A percentile compares a stretch with the other conserved stretches of the same genome.
These are phyloP conservation scores for Heliothis peltigera DNA, from an alignment of 2,888 invertebrate species.

Conservation along the genomic window DNA sequence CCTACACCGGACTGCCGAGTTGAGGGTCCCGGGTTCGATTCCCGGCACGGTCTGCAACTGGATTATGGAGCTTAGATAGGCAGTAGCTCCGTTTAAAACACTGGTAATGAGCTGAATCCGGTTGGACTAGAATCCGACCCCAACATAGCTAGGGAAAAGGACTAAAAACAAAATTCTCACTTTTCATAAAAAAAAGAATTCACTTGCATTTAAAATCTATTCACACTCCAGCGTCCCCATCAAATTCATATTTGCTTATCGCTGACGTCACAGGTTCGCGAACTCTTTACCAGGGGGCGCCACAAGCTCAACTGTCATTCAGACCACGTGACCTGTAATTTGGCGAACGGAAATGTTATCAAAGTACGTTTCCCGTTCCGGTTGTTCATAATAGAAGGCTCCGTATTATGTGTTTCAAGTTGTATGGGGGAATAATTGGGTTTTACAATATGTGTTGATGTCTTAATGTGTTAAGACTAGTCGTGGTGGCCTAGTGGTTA, in stretches of 20 bases:
- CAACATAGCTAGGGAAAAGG: too few relatives aligned
- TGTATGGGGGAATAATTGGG: conserved; percentile 17
- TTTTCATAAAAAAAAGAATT: too few relatives aligned
- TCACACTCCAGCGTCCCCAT: neutral
- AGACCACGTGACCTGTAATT: conserved; percentile 66
- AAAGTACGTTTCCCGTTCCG: conserved; percentile 62
- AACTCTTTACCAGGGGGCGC: conserved; percentile 29
- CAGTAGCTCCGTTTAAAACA: too few relatives aligned
- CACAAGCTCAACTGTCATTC: conserved; percentile 64
- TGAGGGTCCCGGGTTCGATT: too few relatives aligned
- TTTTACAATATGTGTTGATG: neutral
- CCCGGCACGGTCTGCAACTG: too few relatives aligned
- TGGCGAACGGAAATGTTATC: conserved; percentile 71
- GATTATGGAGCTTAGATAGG: too few relatives aligned
- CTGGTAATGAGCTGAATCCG: too few relatives aligned
- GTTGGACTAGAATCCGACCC: too few relatives aligned
- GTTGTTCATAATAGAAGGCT: conserved; percentile 60
- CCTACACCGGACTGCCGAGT: too few relatives aligned
- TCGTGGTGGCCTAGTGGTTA: too few relatives aligned
- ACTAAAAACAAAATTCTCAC: too few relatives aligned
- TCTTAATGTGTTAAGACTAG: too few relatives aligned
- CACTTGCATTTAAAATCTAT: neutral
- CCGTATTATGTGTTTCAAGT: conserved; percentile 8
- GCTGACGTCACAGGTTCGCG: conserved; percentile 30
- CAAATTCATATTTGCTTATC: conserved; percentile 22